Evolutionary conservation across 1,140 invertebrate species (phyloP).

Genomic region (Ceratina australensis): DNA sequence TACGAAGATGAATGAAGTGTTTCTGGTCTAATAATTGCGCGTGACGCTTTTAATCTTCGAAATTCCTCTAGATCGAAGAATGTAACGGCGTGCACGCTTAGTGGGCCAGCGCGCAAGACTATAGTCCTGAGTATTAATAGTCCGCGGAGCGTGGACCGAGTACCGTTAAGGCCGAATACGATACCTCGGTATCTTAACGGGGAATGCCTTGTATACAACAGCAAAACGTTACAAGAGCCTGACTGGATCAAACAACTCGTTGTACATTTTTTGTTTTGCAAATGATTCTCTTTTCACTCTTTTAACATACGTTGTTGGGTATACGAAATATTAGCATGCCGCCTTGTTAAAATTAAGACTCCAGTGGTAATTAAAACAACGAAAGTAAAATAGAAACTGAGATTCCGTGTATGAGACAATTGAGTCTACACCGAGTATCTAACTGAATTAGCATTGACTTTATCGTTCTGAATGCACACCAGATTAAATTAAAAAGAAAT

Average conservation of each 20-base stretch:
- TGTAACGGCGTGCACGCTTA: conserved; percentile 36
- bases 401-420: too few relatives aligned
- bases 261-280: neutral
- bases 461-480: too few relatives aligned
- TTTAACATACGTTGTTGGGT: neutral
- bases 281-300: too few relatives aligned
- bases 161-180: conserved; percentile 72
- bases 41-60: neutral
- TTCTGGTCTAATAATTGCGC: neutral
- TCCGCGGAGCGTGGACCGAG: conserved; percentile 66
- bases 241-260: neutral
- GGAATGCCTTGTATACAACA: conserved; percentile 55
- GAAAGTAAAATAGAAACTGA: too few relatives aligned
- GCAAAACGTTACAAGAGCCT: neutral
- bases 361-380: too few relatives aligned
- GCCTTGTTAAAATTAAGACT: too few relatives aligned
- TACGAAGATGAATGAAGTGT: neutral
- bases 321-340: neutral
- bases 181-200: conserved; percentile 66
- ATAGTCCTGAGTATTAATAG: conserved; percentile 41
- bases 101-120: conserved; percentile 26
- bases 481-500: too few relatives aligned
- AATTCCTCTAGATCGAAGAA: conserved; percentile 40
- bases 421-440: too few relatives aligned
- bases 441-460: too few relatives aligned